Evolutionary conservation across 1,140 invertebrate species (phyloP).

Genomic region (Aporrectodea caliginosa): DNA sequence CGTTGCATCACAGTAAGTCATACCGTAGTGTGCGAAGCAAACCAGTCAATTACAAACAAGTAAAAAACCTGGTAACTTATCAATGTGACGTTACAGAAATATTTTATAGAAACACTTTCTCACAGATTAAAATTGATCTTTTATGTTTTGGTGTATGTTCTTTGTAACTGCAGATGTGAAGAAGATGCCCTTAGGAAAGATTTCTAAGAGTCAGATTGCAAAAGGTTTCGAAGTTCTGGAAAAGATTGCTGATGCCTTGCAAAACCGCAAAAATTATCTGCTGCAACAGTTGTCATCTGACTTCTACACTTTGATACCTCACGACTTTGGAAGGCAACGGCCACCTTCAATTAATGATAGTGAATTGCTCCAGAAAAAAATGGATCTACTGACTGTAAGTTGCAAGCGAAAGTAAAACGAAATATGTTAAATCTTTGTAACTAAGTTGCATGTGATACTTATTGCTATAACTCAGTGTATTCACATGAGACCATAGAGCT

Average conservation of each 20-base stretch:
- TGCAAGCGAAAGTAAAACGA: too few species aligned
- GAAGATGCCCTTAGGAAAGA: constrained; percentile 59
- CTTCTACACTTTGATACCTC: constrained; percentile 59
- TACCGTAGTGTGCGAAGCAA: too few species aligned
- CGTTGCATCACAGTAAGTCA: too few species aligned
- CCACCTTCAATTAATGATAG: constrained; percentile 50
- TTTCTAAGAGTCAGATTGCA: constrained; percentile 58
- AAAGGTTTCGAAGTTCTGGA: constrained; percentile 58
- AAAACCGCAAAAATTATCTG: constrained; percentile 34
- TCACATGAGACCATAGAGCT: too few species aligned
- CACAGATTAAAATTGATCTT: too few species aligned
- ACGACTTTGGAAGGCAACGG: constrained; percentile 54
- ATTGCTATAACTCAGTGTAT: too few species aligned
- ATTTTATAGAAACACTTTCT: too few species aligned
- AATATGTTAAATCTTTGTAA: too few species aligned
- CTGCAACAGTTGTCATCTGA: constrained; percentile 47
- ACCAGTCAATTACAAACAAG: too few species aligned
- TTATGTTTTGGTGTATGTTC: constrained; percentile 16
- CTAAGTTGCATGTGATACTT: too few species aligned
- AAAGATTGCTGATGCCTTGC: constrained; percentile 51
- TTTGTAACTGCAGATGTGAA: constrained; percentile 57
- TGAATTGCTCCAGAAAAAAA: constrained; percentile 53
- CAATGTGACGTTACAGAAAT: too few species aligned
- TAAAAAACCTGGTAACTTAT: too few species aligned
- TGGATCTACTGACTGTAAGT: constrained; percentile 57